Evolutionary conservation across 2,797 vertebrate genomes (phyloP), one percentile per base, ranked within the genome.

Genomic region (Urophycis tenuis): DNA sequence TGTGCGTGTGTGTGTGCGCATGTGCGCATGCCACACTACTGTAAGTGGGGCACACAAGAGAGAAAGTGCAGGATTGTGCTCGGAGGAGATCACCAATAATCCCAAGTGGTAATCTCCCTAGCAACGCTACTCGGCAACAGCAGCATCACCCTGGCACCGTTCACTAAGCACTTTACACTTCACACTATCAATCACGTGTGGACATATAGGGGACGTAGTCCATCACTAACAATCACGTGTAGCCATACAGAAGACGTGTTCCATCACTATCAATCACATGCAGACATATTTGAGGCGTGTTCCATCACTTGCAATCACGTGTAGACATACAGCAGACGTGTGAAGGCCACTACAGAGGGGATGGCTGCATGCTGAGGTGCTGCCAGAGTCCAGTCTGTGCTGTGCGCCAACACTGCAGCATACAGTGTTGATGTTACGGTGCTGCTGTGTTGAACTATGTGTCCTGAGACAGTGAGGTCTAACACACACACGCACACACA

Each of bases 21-120:
- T 71, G 69, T 3, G 12, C 3, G 31, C 30, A 15, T 77, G 34
- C 17, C 53, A 64, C 53, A 11, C n/a, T 10, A 29, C 53, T 25
- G n/a, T 64, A 64, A 64, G 53, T 64, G 53, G 53, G 53, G 7
- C 53, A 64, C n/a, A 33, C 17, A 3, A 74, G 73, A 33, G 73
- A 74, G 39, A 74, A 30, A 74, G 73, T 49, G 29, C n/a, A 7
- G n/a, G 53, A 64, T 29, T 45, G 30, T 22, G 72, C n/a, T 77
- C 3, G n/a, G 53, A 70, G 53, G 36, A 33, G 53, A 64, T 64
- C 71, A 30, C 67, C 64, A 77, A 78, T 88, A 88, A 89, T 89
- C 87, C 82, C 71, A 82, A 81, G 83, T 85, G 75, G 86, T 88
- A 87, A 91, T 91, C 88, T 83, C 74, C 25, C 74, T 53, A 35